Base-by-base conservation (phyloP, 1,140 invertebrate species). In the Anoplolepis gracilipes region DNA sequence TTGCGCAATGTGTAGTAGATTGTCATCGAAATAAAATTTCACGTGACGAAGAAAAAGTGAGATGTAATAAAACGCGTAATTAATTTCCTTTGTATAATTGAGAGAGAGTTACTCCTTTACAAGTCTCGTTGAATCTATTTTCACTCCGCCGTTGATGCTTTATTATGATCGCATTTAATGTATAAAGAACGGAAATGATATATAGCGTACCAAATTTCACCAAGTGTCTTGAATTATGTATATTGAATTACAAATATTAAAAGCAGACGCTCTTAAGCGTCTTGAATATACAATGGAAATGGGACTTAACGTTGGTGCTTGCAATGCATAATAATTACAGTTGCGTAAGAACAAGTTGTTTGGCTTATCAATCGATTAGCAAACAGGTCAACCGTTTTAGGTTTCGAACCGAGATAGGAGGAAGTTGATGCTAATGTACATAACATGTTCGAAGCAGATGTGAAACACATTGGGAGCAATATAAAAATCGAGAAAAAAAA, bases 1-100 rank as follows among this genome's bases (percentile, higher is more conserved):
- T 88, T 88, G 73, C 49, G 46, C 53, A 76, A 70, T 13, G 25
- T 36, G 67, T 28, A 72, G 36, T 36, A 72, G 49, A 82, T 82
- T 59, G 39, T 59, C 78, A 73, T 72, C 53, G 19, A 59, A 61
- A 79, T 42, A n/a, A 79, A 67, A 59, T 82, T 82, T 82, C 25
- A 22, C 49, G 65, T 13, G 25, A 36, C 19, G 25, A n/a, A 11
- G 25, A 59, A 70, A 72, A 49, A 59, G 7, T 53, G 53, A 69
- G 53, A 59, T 42, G 53, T 13, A 7, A n/a, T n/a, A n/a, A 13
- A 13, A 3, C 10, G 22, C 25, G 36, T 59, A 42, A 30, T 72
- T 72, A 72, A 53, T 72, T 46, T 82, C 25, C 25, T 30, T 22
- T 57, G 19, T 13, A 55, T 16, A 59, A 46, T 42, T n/a, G 25